Base-by-base conservation (phyloP, 2,888 invertebrate genomes). In the Macaria liturata region DNA sequence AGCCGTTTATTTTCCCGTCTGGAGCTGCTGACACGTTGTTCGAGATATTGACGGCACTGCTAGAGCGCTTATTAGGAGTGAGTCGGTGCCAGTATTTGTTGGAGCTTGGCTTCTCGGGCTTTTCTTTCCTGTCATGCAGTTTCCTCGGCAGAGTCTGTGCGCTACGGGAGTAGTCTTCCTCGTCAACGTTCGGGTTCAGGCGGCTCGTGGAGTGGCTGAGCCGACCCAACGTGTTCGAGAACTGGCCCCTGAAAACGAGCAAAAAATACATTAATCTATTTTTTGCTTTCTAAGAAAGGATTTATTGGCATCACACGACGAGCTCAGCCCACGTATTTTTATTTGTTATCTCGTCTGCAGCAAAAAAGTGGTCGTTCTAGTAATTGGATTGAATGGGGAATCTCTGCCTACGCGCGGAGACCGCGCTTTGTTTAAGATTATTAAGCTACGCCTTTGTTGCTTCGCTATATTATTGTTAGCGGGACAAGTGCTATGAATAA, bases 191-290 rank as follows among this genome's bases (percentile, higher is more conserved):
- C 84, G 94, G 85, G 67, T 93, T 93, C 71, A 96, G 85, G 61
- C 96, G 94, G 79, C 96, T 94, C 49, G 96, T 95, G 31, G 96
- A 96, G 86, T 96, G 97, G 92, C 96, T 96, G 88, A 96, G 95
- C 67, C 97, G 94, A 61, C 96, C 97, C 73, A 97, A 92, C 42
- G 96, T 96, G 72, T 95, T 95, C 72, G 94, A 93, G 79, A 93
- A 94, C 78, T 94, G 94, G 67, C 94, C 94, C 88, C 95, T 95
- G 93, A 67, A 94, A 87, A 91, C 76, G 83, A 49, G 4, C 9
- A 44, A 8, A 81, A 62, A 68, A 52, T 3, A 78, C 76, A 74
- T 58, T 49, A 42, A 44, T 50, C 43, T 57, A 67, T 64, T 70
- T 72, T 76, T 72, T 73, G 57, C 59, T 62, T 66, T 60, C 31